Evolutionary conservation across 92 coral and sea anemone genomes (phyloP).

Genomic region (Galaxea fascicularis): DNA sequence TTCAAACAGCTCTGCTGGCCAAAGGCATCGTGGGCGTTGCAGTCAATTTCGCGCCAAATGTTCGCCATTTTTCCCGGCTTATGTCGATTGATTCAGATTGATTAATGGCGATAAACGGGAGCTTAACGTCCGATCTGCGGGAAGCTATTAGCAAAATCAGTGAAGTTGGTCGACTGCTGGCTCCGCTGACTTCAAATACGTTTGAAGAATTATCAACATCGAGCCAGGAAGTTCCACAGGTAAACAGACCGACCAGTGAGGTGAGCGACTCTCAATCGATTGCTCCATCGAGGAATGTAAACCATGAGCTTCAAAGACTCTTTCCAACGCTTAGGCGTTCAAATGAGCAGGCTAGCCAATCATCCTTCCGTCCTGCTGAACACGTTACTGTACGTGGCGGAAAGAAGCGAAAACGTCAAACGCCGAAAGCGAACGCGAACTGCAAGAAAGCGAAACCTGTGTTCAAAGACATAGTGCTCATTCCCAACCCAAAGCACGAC

Average conservation of each 20-base stretch:
- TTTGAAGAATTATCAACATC: too few species aligned
- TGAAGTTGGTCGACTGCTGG: slow-evolving; percentile 23
- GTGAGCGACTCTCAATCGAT: slow-evolving; percentile 5
- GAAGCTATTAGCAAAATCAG: slow-evolving; percentile 20
- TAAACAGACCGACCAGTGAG: slow-evolving; percentile 1
- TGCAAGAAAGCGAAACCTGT: slow-evolving; percentile 28
- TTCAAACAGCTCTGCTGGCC: too few species aligned
- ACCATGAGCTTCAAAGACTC: slow-evolving; percentile 20
- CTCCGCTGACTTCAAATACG: slow-evolving; percentile 15
- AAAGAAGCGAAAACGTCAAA: slow-evolving; percentile 26
- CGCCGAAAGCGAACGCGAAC: neutral
- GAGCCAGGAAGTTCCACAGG: too few species aligned
- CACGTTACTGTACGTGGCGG: slow-evolving; percentile 23
- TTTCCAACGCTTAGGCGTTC: slow-evolving; percentile 4
- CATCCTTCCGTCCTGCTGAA: neutral
- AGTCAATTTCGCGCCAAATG: too few species aligned
- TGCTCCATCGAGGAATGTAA: slow-evolving; percentile 7
- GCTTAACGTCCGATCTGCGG: slow-evolving; percentile 7
- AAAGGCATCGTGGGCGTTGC: too few species aligned
- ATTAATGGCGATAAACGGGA: too few species aligned
- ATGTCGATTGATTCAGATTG: too few species aligned
- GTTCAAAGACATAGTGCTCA: slow-evolving; percentile 27
- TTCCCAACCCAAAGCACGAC: slow-evolving; percentile 43
- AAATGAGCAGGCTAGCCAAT: neutral
- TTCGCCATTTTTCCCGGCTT: too few species aligned